Conservation (phyloP, 2,888 invertebrate genomes). For the Eulithis testata region DNA sequence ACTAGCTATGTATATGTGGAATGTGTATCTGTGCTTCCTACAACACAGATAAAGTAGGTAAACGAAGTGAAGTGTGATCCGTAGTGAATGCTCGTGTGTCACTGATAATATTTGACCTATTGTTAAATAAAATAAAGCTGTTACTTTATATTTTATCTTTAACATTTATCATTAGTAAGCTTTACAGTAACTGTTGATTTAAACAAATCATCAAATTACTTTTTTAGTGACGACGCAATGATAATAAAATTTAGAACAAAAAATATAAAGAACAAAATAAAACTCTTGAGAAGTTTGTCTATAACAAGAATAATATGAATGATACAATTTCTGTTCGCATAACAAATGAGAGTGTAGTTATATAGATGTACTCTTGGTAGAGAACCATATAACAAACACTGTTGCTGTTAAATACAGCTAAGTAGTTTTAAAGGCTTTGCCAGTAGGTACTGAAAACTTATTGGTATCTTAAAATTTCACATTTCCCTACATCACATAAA, state of each 20-base stretch:
- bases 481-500: background rate
- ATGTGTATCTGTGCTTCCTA: background rate
- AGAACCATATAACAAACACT: conserved; percentile 48
- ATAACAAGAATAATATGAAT: too few relatives aligned
- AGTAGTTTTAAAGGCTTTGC: conserved; percentile 49
- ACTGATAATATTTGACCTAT: conserved; percentile 34
- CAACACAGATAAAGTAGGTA: conserved; percentile 15
- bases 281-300: too few relatives aligned
- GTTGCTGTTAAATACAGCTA: conserved; percentile 51
- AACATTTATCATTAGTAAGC: too few relatives aligned
- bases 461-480: conserved; percentile 46
- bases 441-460: conserved; percentile 38
- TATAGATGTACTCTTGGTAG: background rate
- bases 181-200: too few relatives aligned
- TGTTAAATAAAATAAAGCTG: background rate
- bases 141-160: too few relatives aligned
- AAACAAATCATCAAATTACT: too few relatives aligned
- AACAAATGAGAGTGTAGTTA: background rate
- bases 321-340: background rate
- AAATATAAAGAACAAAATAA: too few relatives aligned
- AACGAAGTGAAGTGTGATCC: conserved; percentile 4
- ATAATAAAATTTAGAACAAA: too few relatives aligned
- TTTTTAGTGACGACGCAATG: too few relatives aligned
- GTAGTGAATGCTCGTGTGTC: conserved; percentile 1
- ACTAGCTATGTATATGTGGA: conserved; percentile 40